phyloP scores from a whole-genome alignment of 1,140 invertebrate genomes.

The Magallana ariakensis region DNA sequence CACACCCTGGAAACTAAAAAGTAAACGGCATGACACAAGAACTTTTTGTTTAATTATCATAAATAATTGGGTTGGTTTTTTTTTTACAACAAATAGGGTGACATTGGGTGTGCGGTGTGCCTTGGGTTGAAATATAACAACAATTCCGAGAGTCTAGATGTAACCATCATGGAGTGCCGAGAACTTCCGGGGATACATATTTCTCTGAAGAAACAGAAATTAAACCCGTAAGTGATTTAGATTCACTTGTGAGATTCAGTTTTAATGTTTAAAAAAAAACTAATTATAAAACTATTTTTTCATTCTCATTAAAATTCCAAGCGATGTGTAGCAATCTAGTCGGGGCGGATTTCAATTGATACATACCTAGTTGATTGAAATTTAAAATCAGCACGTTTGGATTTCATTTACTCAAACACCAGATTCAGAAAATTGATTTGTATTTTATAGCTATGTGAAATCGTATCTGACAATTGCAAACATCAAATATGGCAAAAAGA shows the following conservation, averaged over 20 bases:
- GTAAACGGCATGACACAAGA: too few relatives aligned
- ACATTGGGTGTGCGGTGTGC: background rate
- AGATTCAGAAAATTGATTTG: too few relatives aligned
- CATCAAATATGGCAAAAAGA: conserved; percentile 12
- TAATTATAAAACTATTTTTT: too few relatives aligned
- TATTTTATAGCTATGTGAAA: background rate
- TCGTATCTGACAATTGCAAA: background rate
- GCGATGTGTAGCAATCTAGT: too few relatives aligned
- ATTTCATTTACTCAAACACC: too few relatives aligned
- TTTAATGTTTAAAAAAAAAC: background rate
- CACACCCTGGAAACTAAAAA: too few relatives aligned
- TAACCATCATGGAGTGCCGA: conserved; percentile 13
- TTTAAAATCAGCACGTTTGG: too few relatives aligned
- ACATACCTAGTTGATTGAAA: too few relatives aligned
- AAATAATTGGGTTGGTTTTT: too few relatives aligned
- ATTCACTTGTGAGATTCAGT: background rate
- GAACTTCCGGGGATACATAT: background rate
- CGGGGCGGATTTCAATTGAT: too few relatives aligned
- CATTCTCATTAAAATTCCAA: too few relatives aligned
- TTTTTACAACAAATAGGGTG: background rate
- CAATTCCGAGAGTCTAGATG: background rate
- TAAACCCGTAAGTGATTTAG: background rate
- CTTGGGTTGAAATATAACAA: background rate
- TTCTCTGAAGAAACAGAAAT: background rate
- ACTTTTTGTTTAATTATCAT: too few relatives aligned